Evolutionary conservation across 2,888 invertebrate species (phyloP), one percentile per base, ranked within the genome.

Genomic region (Axea sp.): DNA sequence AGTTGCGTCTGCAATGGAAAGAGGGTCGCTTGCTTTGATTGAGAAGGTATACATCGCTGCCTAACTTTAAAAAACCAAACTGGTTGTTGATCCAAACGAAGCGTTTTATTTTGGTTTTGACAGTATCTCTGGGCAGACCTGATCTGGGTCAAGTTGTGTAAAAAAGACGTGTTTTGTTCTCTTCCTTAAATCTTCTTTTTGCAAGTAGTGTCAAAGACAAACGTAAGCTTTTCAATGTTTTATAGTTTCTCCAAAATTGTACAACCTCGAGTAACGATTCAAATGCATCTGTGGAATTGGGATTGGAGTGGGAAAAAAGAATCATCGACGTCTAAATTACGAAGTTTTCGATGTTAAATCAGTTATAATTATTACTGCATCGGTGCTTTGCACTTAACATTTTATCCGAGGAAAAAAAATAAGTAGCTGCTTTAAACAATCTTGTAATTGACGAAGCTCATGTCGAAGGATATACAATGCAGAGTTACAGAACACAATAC

Each of bases 161-260:
- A 64, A n/a, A 64, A 64, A 51, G 62, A 9, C 30, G 14, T 15
- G 19, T 47, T 43, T 53, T 9, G 47, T 49, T 11, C 30, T 8
- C 31, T 53, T 64, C 41, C 53, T 64, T 64, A 43, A 43, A 51
- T 64, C 43, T 53, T 53, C 51, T 53, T 64, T 62, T 62, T 49
- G 19, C 39, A 6, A 5, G 19, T 0, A 28, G 15, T 49, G 49
- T 62, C 62, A 41, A 37, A 30, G 49, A 47, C 51, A 64, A 64
- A 47, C 41, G 35, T 41, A 51, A 62, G 51, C 41, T 64, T 43
- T 49, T 19, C 37, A 41, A 35, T 47, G 49, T 49, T 62, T 62
- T 24, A 62, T 24, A 30, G 39, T 49, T 24, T 17, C 39, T 31
- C 9, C 7, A 12, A 9, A 24, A 43, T 31, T 19, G 19, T 19